phyloP scores from a whole-genome alignment of 2,113 vertebrate species.

The Psilopsiagon aymara region DNA sequence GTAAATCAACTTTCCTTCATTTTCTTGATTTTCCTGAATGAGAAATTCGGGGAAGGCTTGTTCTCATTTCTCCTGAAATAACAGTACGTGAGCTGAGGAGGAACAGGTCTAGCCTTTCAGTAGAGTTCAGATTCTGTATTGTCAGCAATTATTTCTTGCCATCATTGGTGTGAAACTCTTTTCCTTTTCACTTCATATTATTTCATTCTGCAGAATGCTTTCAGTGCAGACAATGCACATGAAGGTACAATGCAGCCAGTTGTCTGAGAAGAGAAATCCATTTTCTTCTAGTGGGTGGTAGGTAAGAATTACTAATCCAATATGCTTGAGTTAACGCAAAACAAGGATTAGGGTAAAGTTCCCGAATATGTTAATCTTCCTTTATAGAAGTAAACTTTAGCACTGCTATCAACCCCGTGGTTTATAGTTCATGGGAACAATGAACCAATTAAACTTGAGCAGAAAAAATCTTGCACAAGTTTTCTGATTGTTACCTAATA shows the following conservation, averaged over 20 bases:
- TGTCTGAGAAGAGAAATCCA: slow-evolving; percentile 76
- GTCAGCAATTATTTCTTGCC: slow-evolving; percentile 51
- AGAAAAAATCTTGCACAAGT: slow-evolving; percentile 73
- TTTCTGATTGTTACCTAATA: slow-evolving; percentile 80
- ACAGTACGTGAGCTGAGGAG: slow-evolving; percentile 27
- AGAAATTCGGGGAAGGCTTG: not conserved
- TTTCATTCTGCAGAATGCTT: slow-evolving; percentile 69
- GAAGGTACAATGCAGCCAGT: slow-evolving; percentile 76
- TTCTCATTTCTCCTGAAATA: slow-evolving; percentile 23
- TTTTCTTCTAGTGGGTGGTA: slow-evolving; percentile 84
- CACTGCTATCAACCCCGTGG: slow-evolving; percentile 72
- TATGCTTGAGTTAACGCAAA: slow-evolving; percentile 90
- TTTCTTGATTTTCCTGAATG: slow-evolving; percentile 38
- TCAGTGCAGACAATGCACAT: slow-evolving; percentile 68
- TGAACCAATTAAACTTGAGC: slow-evolving; percentile 82
- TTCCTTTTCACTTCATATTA: slow-evolving; percentile 62
- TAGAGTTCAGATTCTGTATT: not conserved
- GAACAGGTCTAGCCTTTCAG: slow-evolving; percentile 56
- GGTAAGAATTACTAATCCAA: slow-evolving; percentile 91
- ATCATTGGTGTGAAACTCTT: slow-evolving; percentile 55
- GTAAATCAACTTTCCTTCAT: slow-evolving; percentile 17
- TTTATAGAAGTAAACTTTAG: slow-evolving; percentile 82
- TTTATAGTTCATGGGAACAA: slow-evolving; percentile 82
- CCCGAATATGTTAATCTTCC: slow-evolving; percentile 88
- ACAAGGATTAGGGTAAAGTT: slow-evolving; percentile 91